Evolutionary conservation across 2,113 vertebrate genomes (phyloP), one percentile per base, ranked within the genome.

Genomic region (Clarias macrocephalus): DNA sequence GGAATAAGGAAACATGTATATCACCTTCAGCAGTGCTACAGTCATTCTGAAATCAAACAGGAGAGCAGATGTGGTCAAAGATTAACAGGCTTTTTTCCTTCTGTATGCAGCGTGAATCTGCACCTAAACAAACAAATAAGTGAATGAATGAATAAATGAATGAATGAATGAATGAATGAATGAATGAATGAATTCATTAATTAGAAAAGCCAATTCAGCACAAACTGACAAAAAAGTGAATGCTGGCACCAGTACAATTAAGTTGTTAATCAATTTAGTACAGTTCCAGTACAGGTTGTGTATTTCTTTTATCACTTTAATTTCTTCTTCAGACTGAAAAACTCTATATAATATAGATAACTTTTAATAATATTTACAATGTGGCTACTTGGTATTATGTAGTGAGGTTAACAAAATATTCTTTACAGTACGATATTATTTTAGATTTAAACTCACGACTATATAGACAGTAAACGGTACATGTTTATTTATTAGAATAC

Each of bases 1-100:
- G 52, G 62, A 87, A 37, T 37, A 57, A 73, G 66, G 72, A 82
- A 89, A 80, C 83, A 83, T 63, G 57, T 80, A 70, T 87, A 86
- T 90, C 80, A 87, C 88, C 86, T 87, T 90, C 83, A 87, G 83
- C 85, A 42, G 75, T 42, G 72, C 62, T 42, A 7, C 83, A 83
- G 62, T 87, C 60, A 19, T 37, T 85, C 37, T 80, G 70, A 82
- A n/a, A 33, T 87, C 82, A 87, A 85, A 76, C 52, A 33, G 52
- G 57, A 75, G 57, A 75, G 68, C 33, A 72, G 68, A 18, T 75
- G 83, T 76, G 66, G 48, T 75, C 82, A 60, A 52, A 12, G 70
- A 87, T 70, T 60, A 82, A 82, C 68, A 23, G 30, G 37, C 23
- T 42, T 56, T 84, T 75, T 60, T 80, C 23, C 80, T 19, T 59